Evolutionary conservation across 2,888 invertebrate species (phyloP), one percentile per base, ranked within the genome.

Genomic region (Polydrusus pterygomalis): DNA sequence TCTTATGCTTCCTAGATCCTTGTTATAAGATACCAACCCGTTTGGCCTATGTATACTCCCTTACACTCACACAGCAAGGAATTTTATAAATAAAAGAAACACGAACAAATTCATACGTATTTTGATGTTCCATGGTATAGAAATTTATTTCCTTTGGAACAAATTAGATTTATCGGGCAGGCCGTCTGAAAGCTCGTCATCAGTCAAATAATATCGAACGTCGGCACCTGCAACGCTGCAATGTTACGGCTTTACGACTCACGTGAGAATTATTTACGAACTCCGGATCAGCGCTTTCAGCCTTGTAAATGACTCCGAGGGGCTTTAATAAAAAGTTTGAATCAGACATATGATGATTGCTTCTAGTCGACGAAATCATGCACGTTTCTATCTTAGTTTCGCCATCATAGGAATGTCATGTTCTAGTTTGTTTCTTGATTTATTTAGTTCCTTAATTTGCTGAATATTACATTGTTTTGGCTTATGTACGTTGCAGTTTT

Each of bases 221-320:
- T 69, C 60, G 63, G 63, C 62, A 62, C 60, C 51, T 74, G 68
- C 74, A 74, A 63, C 68, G 45, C 54, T 68, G 68, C 68, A 68
- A 43, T 64, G 71, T 74, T 71, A 60, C 72, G 43, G 68, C 64
- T 70, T 78, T 79, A 80, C 78, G 79, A 79, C 73, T 30, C 80
- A 75, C 78, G 58, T 60, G 80, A 79, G 80, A 70, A 79, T 80
- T 79, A 78, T 79, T 80, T 76, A 79, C 79, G 77, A 79, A 77
- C 78, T 76, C 45, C 56, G 74, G 78, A 77, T 77, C 63, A 70
- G 74, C 68, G 72, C 67, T 78, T 78, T 78, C 38, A 49, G 56
- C 51, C 68, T 40, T 79, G 78, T 77, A 78, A 75, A 74, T 70
- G 79, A 63, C 70, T 64, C 70, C 63, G 56, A 70, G 45, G 74